phyloP scores from a whole-genome alignment of 2,113 vertebrate genomes.

The Symphodus melops region DNA sequence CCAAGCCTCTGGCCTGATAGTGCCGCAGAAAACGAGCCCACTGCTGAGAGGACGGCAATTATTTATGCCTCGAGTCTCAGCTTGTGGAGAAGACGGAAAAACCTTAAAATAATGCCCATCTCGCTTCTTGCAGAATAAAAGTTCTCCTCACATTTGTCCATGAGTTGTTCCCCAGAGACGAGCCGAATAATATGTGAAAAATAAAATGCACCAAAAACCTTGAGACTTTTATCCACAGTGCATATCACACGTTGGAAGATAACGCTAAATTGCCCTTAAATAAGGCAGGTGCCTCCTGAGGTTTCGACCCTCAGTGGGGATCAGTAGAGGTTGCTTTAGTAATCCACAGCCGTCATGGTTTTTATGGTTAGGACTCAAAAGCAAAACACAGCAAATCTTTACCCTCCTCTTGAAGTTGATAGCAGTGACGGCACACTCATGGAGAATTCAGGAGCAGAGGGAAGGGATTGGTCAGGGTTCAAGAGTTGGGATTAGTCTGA shows the following conservation, averaged over 20 bases:
- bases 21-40: slow-evolving; percentile 63
- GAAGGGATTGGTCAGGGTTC: slow-evolving; percentile 41
- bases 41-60: slow-evolving; percentile 73
- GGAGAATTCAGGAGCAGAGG: slow-evolving; percentile 15
- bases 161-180: slow-evolving; percentile 21
- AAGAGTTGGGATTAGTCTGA: slow-evolving; percentile 41
- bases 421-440: slow-evolving; percentile 8
- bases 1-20: slow-evolving; percentile 59
- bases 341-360: slow-evolving; percentile 7
- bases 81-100: slow-evolving; percentile 54
- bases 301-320: slow-evolving; percentile 16
- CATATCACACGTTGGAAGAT: not conserved
- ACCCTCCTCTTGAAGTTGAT: slow-evolving; percentile 25
- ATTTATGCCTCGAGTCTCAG: slow-evolving; percentile 72
- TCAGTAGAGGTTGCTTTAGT: slow-evolving; percentile 5
- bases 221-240: slow-evolving; percentile 40
- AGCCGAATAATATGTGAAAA: slow-evolving; percentile 25
- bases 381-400: slow-evolving; percentile 14
- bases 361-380: slow-evolving; percentile 15
- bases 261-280: slow-evolving; percentile 8
- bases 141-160: slow-evolving; percentile 36
- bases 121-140: slow-evolving; percentile 29
- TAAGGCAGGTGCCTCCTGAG: not conserved
- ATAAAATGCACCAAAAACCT: slow-evolving; percentile 20
- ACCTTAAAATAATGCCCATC: slow-evolving; percentile 46